phyloP scores from a whole-genome alignment of 2,797 vertebrate genomes.

The Phalloptychus januarius region DNA sequence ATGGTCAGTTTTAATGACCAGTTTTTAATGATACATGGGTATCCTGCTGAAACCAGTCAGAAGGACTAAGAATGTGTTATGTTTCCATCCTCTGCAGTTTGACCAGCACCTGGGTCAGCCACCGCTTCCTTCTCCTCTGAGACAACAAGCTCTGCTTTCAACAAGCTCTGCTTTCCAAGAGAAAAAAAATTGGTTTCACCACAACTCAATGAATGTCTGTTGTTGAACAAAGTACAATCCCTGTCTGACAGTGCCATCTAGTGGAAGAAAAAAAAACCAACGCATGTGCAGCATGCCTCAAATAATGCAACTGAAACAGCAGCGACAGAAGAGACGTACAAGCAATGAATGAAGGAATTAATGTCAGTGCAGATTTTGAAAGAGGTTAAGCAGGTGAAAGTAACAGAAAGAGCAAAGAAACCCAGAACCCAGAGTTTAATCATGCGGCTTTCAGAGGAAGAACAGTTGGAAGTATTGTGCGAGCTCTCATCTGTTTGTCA shows the following conservation, averaged over 20 bases:
- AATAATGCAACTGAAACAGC: background rate
- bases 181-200: conserved; percentile 6
- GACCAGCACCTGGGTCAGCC: background rate
- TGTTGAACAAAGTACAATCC: background rate
- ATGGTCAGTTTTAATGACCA: background rate
- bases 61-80: conserved; percentile 33
- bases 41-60: background rate
- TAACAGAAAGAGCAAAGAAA: conserved; percentile 33
- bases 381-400: conserved; percentile 12
- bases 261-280: conserved; percentile 19
- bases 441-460: background rate
- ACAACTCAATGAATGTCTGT: fast-evolving
- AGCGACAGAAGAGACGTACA: background rate
- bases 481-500: background rate
- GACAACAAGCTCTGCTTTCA: conserved; percentile 16
- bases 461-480: background rate
- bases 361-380: conserved; percentile 3
- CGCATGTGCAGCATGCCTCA: background rate
- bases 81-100: conserved; percentile 17
- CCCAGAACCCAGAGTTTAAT: conserved; percentile 23
- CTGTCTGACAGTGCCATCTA: conserved; percentile 56
- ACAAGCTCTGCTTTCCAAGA: too few relatives aligned
- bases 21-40: too few relatives aligned
- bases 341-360: background rate
- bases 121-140: conserved; percentile 18